Conservation (phyloP, 1,140 invertebrate genomes). For the Vollenhovia emeryi region DNA sequence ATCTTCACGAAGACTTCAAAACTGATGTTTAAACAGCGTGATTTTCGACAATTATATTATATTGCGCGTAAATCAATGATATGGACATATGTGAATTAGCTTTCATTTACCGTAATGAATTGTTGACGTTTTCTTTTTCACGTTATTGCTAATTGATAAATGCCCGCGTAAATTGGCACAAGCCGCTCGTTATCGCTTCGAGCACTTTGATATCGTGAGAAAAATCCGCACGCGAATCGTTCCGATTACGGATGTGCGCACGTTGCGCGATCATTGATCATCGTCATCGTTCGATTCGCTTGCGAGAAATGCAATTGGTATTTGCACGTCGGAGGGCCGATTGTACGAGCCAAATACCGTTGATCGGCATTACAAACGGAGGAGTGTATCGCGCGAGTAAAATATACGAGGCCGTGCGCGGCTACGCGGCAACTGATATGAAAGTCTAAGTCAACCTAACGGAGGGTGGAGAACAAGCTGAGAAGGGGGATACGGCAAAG, state of each 20-base stretch:
- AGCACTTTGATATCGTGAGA: not conserved
- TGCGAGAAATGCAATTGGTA: slow-evolving; percentile 32
- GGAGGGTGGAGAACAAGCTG: slow-evolving; percentile 23
- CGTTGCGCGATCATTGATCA: slow-evolving; percentile 1
- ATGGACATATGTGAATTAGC: not conserved
- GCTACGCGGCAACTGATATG: slow-evolving; percentile 63
- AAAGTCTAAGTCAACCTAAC: slow-evolving; percentile 56
- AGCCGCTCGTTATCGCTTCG: slow-evolving; percentile 8
- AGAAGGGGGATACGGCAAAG: slow-evolving; percentile 32
- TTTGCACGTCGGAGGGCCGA: not conserved
- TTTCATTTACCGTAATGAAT: not conserved
- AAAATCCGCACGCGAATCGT: not conserved
- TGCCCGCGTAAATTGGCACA: not conserved
- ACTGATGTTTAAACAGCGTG: not conserved
- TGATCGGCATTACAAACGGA: slow-evolving; percentile 7
- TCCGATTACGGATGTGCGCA: not conserved
- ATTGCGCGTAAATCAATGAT: not conserved
- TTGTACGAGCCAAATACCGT: not conserved
- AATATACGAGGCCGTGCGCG: slow-evolving; percentile 45
- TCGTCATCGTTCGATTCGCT: not conserved
- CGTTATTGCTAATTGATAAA: not conserved
- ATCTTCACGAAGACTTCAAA: not conserved
- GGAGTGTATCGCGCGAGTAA: not conserved
- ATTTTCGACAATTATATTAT: not conserved
- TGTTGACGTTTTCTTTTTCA: not conserved